Conservation (phyloP, 2,113 vertebrate species). For the Sclerurus mexicanus region DNA sequence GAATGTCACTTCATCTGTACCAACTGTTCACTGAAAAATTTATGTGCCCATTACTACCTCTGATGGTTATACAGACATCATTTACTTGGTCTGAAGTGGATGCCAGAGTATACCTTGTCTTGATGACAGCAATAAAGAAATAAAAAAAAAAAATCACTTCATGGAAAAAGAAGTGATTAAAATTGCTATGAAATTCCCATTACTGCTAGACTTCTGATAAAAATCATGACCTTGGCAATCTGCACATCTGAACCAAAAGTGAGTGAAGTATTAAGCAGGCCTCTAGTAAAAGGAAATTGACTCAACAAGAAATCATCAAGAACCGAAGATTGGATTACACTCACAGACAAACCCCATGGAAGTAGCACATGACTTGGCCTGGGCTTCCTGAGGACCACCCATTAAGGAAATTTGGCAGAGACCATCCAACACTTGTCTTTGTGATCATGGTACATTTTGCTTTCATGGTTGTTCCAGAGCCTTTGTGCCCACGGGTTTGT, state of each 20-base stretch:
- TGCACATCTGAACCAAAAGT: not conserved
- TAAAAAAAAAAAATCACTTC: not conserved
- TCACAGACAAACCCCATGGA: not conserved
- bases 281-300: not conserved
- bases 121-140: constrained; percentile 37
- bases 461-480: not conserved
- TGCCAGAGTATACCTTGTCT: not conserved
- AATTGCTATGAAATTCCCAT: constrained; percentile 25
- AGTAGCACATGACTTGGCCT: not conserved
- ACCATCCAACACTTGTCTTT: no score
- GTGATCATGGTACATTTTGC: fast-evolving
- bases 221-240: constrained; percentile 7
- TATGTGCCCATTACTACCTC: not conserved
- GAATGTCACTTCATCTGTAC: not conserved
- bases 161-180: not conserved
- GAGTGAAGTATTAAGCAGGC: not conserved
- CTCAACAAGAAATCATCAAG: not conserved
- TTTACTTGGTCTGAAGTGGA: not conserved
- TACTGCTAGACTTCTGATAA: constrained; percentile 1
- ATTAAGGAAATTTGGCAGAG: not conserved
- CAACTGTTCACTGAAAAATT: not conserved
- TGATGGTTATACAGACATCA: not conserved
- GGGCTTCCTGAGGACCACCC: not conserved
- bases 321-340: not conserved
- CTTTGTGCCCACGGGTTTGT: not conserved